Conservation (phyloP, 2,888 invertebrate species). For the Zygaena filipendulae region DNA sequence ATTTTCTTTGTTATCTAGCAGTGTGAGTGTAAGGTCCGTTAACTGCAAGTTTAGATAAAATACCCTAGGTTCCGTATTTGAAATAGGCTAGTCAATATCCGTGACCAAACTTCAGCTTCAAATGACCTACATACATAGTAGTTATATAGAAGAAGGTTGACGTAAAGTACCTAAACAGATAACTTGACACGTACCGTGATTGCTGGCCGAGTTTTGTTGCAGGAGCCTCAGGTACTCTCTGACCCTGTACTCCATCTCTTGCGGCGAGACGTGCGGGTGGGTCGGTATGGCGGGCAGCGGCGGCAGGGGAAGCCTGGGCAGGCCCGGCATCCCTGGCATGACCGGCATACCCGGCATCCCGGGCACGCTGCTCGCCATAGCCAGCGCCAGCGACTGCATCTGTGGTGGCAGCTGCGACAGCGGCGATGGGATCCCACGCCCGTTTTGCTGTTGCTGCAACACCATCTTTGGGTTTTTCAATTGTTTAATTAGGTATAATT, state of each 20-base stretch:
- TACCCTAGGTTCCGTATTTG: too few species aligned
- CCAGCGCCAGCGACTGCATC: conserved; percentile 82
- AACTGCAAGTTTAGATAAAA: too few species aligned
- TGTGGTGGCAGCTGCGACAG: conserved; percentile 66
- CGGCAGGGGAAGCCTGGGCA: conserved; percentile 70
- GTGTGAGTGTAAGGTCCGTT: too few species aligned
- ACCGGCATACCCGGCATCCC: conserved; percentile 67
- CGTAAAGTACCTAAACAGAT: too few species aligned
- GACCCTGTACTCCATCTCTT: conserved; percentile 82
- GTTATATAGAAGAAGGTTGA: too few species aligned
- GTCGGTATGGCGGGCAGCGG: conserved; percentile 51
- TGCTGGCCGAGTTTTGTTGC: too few species aligned
- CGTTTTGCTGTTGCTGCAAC: conserved; percentile 56
- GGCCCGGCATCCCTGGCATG: conserved; percentile 65
- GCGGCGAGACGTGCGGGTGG: conserved; percentile 70
- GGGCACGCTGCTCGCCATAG: conserved; percentile 64
- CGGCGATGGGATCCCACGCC: conserved; percentile 68
- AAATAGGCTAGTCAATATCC: too few species aligned
- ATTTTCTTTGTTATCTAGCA: too few species aligned
- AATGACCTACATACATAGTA: too few species aligned
- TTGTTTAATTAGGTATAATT: conserved; percentile 4
- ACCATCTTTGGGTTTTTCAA: too few species aligned
- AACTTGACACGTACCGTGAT: too few species aligned
- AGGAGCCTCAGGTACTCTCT: conserved; percentile 83
- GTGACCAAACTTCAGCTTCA: too few species aligned